Percentiles rank a stretch among this genome's conserved stretches.
Conservation (phyloP, 1,140 invertebrate species). For the Zaprionus taronus region DNA sequence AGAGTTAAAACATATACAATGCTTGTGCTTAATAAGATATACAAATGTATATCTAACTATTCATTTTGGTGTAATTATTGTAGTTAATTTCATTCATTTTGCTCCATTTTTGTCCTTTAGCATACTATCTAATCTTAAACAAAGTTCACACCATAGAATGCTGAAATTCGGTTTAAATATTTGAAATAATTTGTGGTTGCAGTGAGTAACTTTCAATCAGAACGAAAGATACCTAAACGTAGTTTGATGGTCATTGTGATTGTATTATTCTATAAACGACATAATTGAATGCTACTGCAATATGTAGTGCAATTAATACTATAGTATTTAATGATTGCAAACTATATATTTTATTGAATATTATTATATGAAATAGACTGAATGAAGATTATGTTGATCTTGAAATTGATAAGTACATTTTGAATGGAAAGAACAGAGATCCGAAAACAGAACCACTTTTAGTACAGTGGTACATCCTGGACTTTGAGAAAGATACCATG, state of each 20-base stretch:
- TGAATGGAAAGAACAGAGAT: neutral
- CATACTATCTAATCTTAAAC: neutral
- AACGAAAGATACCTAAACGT: too few species aligned
- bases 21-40: too few species aligned
- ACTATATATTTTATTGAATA: neutral
- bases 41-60: neutral
- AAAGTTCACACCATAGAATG: neutral
- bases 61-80: neutral
- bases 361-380: neutral
- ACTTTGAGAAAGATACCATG: constrained; percentile 83
- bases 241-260: neutral
- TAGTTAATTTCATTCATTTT: neutral
- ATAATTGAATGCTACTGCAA: neutral
- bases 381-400: neutral
- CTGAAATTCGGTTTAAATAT: neutral
- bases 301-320: too few species aligned
- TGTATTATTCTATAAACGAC: neutral
- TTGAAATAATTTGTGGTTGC: constrained; percentile 1
- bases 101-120: neutral
- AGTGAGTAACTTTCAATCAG: too few species aligned
- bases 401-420: constrained; percentile 7
- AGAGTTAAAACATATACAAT: neutral
- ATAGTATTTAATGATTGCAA: neutral
- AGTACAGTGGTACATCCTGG: constrained; percentile 24
- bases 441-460: neutral